Conservation (phyloP, 2,888 invertebrate genomes). For the Stenotaenia linearis region DNA sequence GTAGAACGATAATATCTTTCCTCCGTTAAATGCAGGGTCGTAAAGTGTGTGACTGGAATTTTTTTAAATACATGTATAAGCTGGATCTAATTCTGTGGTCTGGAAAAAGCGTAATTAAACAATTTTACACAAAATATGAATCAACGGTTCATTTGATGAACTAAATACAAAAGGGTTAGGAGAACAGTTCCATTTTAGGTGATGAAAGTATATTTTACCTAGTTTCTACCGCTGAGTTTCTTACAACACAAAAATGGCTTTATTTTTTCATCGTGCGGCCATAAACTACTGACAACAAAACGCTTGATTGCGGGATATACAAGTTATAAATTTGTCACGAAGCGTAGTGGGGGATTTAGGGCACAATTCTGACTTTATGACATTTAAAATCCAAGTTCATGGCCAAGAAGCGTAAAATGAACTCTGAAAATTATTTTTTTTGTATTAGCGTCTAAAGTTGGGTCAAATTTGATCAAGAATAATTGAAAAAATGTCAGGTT, state of each 20-base stretch:
- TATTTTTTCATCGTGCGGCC: background rate
- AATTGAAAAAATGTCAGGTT: background rate
- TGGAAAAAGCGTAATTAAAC: background rate
- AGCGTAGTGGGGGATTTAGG: background rate
- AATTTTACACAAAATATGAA: background rate
- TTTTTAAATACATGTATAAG: background rate
- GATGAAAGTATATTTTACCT: conserved; percentile 1
- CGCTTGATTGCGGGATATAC: background rate
- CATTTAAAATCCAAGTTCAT: conserved; percentile 14
- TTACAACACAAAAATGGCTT: background rate
- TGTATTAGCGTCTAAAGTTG: background rate
- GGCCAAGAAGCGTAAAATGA: background rate
- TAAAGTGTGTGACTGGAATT: background rate
- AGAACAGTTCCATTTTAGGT: conserved; percentile 3
- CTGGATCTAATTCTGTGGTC: background rate
- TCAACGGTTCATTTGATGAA: background rate
- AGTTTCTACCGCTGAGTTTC: background rate
- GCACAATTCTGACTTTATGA: conserved; percentile 14
- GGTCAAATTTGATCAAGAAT: background rate
- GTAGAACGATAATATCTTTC: background rate
- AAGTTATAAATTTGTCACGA: background rate
- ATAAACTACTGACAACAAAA: background rate
- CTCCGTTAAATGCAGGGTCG: background rate
- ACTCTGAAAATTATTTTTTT: background rate
- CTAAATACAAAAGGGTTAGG: background rate